Base-by-base conservation (phyloP, 2,888 invertebrate genomes). In the Amblyjoppa fuscipennis region DNA sequence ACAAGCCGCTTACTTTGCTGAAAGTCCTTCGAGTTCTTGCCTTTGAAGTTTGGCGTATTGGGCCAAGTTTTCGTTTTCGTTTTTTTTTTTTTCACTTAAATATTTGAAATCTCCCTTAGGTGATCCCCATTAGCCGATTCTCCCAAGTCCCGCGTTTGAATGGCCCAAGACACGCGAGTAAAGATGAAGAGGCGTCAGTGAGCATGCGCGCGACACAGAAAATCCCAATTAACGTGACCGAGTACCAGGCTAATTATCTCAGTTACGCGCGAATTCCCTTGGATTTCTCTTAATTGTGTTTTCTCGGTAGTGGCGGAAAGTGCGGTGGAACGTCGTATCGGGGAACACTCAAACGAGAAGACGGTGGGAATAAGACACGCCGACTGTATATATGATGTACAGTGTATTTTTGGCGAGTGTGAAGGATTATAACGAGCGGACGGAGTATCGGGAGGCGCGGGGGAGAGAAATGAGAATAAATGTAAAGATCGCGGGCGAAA, bases 221-320 rank as follows among this genome's bases (percentile, higher is more conserved):
- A 64, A 71, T 71, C 79, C 80, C 82, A 85, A 85, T 85, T 85
- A 85, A 85, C 70, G 56, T 71, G 82, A 85, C 49, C 82, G 79
- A 83, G 83, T 68, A 64, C 69, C 68, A 28, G 79, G 71, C 75
- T 85, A 85, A 85, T 85, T 85, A 85, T 82, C 76, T 64, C 38
- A 13, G 85, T 85, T 85, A 61, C 81, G 75, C 75, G 69, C 71
- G 66, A 75, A 82, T 85, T 83, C 79, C 38, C 49, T 49, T 41
- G 76, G 49, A 79, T 79, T 61, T 71, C 70, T 71, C 77, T 69
- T 84, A 84, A 84, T 84, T 84, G 77, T 84, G 20, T 84, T 81
- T 84, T 84, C 84, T 84, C 77, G 71, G 84, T 84, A 84, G 68
- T 38, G 49, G n/a, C n/a, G 56, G 61, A 74, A 79, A 53, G 41